A percentile compares a stretch with the other conserved stretches of the same genome.
Evolutionary conservation across 2,888 invertebrate species (phyloP).

Genomic region (Harpalus rufipes): DNA sequence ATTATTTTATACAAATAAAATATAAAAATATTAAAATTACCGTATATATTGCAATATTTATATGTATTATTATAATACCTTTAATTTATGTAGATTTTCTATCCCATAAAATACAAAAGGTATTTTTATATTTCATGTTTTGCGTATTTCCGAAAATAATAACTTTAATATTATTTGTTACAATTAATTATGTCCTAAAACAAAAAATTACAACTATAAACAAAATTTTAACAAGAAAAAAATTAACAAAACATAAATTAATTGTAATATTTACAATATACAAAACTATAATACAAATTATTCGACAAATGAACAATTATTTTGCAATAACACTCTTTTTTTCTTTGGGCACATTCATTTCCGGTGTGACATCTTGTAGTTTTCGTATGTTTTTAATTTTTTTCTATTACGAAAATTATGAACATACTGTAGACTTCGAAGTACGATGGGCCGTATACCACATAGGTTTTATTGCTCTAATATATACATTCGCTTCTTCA

Average conservation of each 20-base stretch:
- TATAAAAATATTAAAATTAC: conserved; percentile 14
- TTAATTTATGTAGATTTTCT: neutral
- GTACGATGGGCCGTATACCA: neutral
- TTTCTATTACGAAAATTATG: neutral
- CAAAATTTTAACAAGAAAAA: conserved; percentile 10
- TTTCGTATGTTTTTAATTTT: conserved; percentile 19
- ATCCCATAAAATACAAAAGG: neutral
- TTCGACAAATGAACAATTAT: neutral
- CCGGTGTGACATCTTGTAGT: conserved; percentile 3
- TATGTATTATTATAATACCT: neutral
- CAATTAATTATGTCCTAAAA: conserved; percentile 1
- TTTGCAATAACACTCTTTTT: neutral
- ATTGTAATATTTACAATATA: neutral
- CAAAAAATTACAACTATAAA: neutral
- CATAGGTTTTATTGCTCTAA: neutral
- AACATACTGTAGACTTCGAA: conserved; percentile 12
- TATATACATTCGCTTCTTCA: neutral
- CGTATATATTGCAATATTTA: neutral
- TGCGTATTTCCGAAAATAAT: neutral
- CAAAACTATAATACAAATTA: neutral
- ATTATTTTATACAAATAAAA: conserved; percentile 1
- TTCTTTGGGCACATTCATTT: neutral
- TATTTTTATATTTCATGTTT: neutral
- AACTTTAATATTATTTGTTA: neutral
- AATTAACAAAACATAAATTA: neutral